These are phyloP conservation scores for Drosophila miranda DNA, from an alignment of 1,140 invertebrate genomes.

Conservation along the genomic window DNA sequence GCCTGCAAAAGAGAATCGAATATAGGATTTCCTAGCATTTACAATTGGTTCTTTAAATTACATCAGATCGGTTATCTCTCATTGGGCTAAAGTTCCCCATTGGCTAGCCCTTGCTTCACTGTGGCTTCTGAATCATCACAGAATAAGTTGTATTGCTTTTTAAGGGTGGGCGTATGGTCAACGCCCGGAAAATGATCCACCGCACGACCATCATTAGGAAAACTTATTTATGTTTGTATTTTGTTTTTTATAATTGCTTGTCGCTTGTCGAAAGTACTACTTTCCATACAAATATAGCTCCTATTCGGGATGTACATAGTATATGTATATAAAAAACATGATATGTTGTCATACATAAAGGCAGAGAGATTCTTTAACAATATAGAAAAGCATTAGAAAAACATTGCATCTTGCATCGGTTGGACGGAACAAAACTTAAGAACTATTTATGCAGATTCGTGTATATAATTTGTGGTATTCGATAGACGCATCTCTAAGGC, in stretches of 20 bases:
- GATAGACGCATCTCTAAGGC: slow-evolving; percentile 51
- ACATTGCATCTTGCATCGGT: neutral
- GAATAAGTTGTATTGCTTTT: slow-evolving; percentile 4
- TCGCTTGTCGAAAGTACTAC: slow-evolving; percentile 23
- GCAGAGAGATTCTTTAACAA: slow-evolving; percentile 42
- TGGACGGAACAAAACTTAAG: slow-evolving; percentile 65
- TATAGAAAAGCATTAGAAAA: slow-evolving; percentile 23
- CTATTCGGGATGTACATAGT: slow-evolving; percentile 29
- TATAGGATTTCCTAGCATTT: too few species aligned
- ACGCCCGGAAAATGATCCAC: slow-evolving; percentile 33
- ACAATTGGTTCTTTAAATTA: too few species aligned
- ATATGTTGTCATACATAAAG: slow-evolving; percentile 46
- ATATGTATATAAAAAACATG: slow-evolving; percentile 48
- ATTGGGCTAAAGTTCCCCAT: too few species aligned
- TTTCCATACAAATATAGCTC: slow-evolving; percentile 41
- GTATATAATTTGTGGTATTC: slow-evolving; percentile 53
- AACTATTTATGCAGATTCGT: slow-evolving; percentile 50
- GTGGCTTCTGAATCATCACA: too few species aligned
- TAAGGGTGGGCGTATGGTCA: slow-evolving; percentile 31
- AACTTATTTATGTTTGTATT: slow-evolving; percentile 20
- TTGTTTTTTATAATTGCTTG: slow-evolving; percentile 43
- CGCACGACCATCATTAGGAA: slow-evolving; percentile 11
- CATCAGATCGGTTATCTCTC: too few species aligned
- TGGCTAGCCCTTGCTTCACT: too few species aligned
- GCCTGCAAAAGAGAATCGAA: too few species aligned